Base-by-base conservation (phyloP, 2,888 invertebrate genomes). In the Rhingia campestris region DNA sequence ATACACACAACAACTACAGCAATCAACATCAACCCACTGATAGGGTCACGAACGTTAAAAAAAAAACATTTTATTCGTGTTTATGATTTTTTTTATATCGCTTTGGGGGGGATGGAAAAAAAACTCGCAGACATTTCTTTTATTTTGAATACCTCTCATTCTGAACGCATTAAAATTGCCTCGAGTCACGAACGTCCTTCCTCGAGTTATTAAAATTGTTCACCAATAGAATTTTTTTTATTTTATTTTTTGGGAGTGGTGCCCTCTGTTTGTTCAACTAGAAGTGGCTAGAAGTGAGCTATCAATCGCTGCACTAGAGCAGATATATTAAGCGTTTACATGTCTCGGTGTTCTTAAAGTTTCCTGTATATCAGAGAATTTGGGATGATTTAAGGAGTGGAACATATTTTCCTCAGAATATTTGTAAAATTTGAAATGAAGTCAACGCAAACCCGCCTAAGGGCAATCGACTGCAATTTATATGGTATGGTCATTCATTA, bases 171-270 rank as follows among this genome's bases (percentile, higher is more conserved):
- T 61, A 49, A 81, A 76, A 81, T 72, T 76, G 76, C 70, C 67
- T 54, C 66, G 12, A 66, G 81, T 81, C 81, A 81, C 81, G 81
- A 81, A 76, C 22, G 76, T 76, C 81, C 76, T 76, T 72, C 66
- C 47, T 70, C 0, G 14, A 45, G 14, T 37, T 22, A 74, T 66
- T 74, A 49, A 74, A 74, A 64, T 56, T 54, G 56, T 58, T 58
- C 58, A 22, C 56, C 74, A 33, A 49, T 74, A 64, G 56, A 66
- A 7, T 7, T 22, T 22, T 32, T 12, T 7, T 45, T 61, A n/a
- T n/a, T n/a, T n/a, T n/a, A n/a, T 33, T 12, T 45, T n/a, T 4
- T 33, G 14, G 35, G 37, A 14, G 22, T 47, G 39, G n/a, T 30
- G 41, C 12, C 22, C 22, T 22, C 1, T 14, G n/a, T 58, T 58